phyloP scores from a whole-genome alignment of 1,140 invertebrate species.

The Venustaconcha ellipsiformis region DNA sequence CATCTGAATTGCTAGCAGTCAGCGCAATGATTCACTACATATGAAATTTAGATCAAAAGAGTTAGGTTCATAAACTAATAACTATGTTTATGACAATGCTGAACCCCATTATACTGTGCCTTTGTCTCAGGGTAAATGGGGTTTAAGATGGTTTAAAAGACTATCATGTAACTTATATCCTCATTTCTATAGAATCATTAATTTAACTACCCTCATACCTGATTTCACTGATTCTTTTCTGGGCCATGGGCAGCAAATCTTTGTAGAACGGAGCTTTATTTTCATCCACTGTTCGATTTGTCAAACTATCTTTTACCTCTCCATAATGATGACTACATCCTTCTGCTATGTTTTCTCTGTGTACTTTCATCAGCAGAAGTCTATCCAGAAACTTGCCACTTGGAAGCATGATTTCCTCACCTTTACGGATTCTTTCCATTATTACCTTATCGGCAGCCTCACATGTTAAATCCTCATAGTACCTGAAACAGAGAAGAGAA shows the following conservation, averaged over 20 bases:
- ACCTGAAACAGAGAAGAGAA: constrained; percentile 40
- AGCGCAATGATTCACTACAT: too few species aligned
- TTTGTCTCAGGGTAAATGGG: too few species aligned
- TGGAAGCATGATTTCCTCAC: constrained; percentile 56
- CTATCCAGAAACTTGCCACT: constrained; percentile 66
- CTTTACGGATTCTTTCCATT: constrained; percentile 36
- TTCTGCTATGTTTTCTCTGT: constrained; percentile 27
- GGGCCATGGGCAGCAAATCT: constrained; percentile 42
- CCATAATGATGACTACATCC: not conserved
- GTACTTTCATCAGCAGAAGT: constrained; percentile 52
- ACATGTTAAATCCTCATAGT: constrained; percentile 65
- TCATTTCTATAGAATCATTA: not conserved
- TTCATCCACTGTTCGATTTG: constrained; percentile 5
- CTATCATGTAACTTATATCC: too few species aligned
- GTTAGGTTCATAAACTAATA: too few species aligned
- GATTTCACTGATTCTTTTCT: constrained; percentile 54
- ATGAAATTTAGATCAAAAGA: too few species aligned
- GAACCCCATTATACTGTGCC: too few species aligned
- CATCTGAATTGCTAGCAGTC: too few species aligned
- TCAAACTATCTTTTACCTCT: not conserved
- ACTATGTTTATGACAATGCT: too few species aligned
- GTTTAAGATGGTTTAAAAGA: too few species aligned
- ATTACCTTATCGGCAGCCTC: constrained; percentile 54
- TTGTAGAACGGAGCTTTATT: constrained; percentile 48
- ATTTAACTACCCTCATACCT: constrained; percentile 30